Conservation (phyloP, 2,797 vertebrate species). For the Psittacula echo region DNA sequence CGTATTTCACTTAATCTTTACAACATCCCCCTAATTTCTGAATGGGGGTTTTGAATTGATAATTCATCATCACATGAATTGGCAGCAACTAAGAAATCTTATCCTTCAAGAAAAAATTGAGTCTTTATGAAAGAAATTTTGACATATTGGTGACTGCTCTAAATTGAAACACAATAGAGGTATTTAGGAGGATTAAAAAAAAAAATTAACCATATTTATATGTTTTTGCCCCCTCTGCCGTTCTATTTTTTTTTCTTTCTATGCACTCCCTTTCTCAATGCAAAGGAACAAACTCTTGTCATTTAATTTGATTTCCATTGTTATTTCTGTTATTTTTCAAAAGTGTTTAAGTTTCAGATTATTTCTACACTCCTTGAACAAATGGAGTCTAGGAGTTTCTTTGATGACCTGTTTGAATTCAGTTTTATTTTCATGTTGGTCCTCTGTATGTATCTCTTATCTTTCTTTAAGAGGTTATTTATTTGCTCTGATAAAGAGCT, state of each 20-base stretch:
- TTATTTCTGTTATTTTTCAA: not conserved
- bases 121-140: not conserved
- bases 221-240: fast-evolving
- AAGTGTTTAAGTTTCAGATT: not conserved
- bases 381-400: not conserved
- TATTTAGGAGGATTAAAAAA: not conserved
- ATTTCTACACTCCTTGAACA: not conserved
- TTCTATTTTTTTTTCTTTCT: not conserved
- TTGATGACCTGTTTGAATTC: not conserved
- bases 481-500: not conserved
- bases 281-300: not conserved
- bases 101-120: not conserved
- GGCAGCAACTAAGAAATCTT: not conserved
- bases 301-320: not conserved
- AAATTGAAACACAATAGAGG: not conserved
- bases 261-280: not conserved
- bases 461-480: not conserved
- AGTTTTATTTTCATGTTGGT: not conserved
- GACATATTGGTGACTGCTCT: not conserved
- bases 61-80: not conserved
- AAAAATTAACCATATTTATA: not conserved
- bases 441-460: not conserved
- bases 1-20: not conserved
- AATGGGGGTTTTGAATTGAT: not conserved
- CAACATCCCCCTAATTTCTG: not conserved